phyloP scores from a whole-genome alignment of 1,140 invertebrate genomes.

The Drosophila sulfurigaster region DNA sequence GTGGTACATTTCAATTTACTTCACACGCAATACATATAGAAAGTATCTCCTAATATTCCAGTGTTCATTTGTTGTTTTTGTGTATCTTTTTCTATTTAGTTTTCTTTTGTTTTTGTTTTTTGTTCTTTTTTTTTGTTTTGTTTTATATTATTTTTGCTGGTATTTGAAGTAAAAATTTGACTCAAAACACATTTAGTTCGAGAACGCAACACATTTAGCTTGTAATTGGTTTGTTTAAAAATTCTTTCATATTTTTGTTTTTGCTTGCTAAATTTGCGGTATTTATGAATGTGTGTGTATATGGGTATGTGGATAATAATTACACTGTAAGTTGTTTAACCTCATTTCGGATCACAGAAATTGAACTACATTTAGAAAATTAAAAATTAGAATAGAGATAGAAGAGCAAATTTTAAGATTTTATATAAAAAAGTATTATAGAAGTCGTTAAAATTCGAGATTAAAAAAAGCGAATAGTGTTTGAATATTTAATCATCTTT shows the following conservation, averaged over 20 bases:
- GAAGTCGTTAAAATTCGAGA: too few relatives aligned
- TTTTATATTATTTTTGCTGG: constrained; percentile 25
- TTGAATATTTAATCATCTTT: background rate
- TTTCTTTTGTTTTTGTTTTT: constrained; percentile 36
- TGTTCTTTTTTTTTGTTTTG: constrained; percentile 38
- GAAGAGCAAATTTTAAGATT: too few relatives aligned
- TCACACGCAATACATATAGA: constrained; percentile 61
- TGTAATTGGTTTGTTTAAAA: constrained; percentile 61
- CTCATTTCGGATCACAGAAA: background rate
- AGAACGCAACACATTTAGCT: constrained; percentile 75
- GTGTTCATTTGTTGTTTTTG: constrained; percentile 44
- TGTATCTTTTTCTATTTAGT: constrained; percentile 41
- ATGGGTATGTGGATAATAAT: constrained; percentile 14
- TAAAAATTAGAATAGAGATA: background rate
- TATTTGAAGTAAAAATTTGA: constrained; percentile 78
- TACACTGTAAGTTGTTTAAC: constrained; percentile 1
- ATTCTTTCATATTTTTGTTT: constrained; percentile 47
- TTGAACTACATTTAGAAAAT: background rate
- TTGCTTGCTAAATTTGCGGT: constrained; percentile 45
- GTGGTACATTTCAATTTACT: constrained; percentile 66
- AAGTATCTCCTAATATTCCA: constrained; percentile 50
- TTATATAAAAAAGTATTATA: too few relatives aligned
- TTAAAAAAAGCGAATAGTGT: too few relatives aligned
- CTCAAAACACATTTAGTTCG: constrained; percentile 80
- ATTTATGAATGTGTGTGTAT: constrained; percentile 28